Base-by-base conservation (phyloP, 1,140 invertebrate genomes). In the Megalopta genalis region DNA sequence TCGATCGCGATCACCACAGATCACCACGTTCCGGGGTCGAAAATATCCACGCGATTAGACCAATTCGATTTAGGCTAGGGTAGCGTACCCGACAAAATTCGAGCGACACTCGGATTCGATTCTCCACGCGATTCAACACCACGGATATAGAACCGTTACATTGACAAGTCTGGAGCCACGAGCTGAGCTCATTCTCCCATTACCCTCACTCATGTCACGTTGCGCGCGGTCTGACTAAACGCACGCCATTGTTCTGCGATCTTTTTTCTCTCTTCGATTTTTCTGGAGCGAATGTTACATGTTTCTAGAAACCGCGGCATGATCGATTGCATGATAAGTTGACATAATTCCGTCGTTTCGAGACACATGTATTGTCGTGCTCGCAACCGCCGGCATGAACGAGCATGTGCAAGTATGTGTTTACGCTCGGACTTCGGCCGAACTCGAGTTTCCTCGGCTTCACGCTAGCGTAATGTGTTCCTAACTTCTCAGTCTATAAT, bases 151-250 rank as follows among this genome's bases (percentile, higher is more conserved):
- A 83, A 83, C 71, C 70, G 81, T 83, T 74, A 66, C 39, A 25
- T 54, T 68, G 66, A 83, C 69, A 70, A n/a, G 70, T 59, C 52
- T 74, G 63, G 49, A 80, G 65, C 59, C 76, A 66, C 59, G 76
- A 65, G 63, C 77, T 66, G 77, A 79, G 39, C 63, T 71, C 68
- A 62, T 62, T 65, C 71, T 67, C 59, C 37, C 39, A 14, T 68
- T 80, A 76, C 77, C 72, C 42, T 76, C 72, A 46, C 83, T 42
- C 54, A 63, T 52, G 25, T 84, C 70, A 79, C 69, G 75, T 84
- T 81, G 79, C 49, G 79, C 49, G 21, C 60, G 49, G 39, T 16
- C 21, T 16, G 59, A 12, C 37, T 60, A 62, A 46, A 63, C n/a
- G 9, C 49, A 49, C 39, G 14, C 52, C 72, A 71, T 52, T 69